Percentiles rank a stretch among this genome's conserved stretches.
phyloP scores from a whole-genome alignment of 2,888 invertebrate species.

The Plagodis pulveraria region DNA sequence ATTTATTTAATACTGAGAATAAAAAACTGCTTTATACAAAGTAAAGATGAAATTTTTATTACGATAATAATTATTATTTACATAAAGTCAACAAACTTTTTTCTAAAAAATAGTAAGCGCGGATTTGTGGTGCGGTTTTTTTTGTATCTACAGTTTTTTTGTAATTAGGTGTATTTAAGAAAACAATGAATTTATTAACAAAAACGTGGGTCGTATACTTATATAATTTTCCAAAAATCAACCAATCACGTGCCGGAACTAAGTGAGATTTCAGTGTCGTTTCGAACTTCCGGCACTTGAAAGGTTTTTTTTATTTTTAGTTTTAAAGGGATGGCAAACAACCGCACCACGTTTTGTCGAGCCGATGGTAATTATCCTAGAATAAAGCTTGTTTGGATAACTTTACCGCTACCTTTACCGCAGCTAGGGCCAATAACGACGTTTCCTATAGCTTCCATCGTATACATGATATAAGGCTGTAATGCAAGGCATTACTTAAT shows the following conservation, averaged over 20 bases:
- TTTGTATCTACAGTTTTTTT: conserved; percentile 5
- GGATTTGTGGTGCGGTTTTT: conserved; percentile 55
- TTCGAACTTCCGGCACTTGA: neutral
- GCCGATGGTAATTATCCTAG: conserved; percentile 69
- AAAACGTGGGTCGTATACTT: neutral
- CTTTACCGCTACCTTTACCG: conserved; percentile 46
- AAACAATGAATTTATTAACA: conserved; percentile 6
- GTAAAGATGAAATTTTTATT: conserved; percentile 47
- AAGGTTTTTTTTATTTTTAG: neutral
- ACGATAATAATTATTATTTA: conserved; percentile 70
- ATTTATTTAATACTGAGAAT: conserved; percentile 72
- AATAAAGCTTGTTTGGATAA: conserved; percentile 75
- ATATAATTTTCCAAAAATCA: no score
- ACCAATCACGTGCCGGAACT: no score
- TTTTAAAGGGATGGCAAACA: conserved; percentile 36
- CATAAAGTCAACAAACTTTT: conserved; percentile 73
- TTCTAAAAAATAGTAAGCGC: conserved; percentile 46
- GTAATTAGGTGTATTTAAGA: neutral
- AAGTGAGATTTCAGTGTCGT: no score
- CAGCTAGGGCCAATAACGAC: conserved; percentile 64
- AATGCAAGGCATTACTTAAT: conserved; percentile 77
- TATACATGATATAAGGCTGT: conserved; percentile 90
- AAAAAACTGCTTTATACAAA: conserved; percentile 40
- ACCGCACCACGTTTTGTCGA: conserved; percentile 50
- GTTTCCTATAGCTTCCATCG: conserved; percentile 72